Evolutionary conservation across 2,888 invertebrate species (phyloP).

Genomic region (Trisateles emortualis): DNA sequence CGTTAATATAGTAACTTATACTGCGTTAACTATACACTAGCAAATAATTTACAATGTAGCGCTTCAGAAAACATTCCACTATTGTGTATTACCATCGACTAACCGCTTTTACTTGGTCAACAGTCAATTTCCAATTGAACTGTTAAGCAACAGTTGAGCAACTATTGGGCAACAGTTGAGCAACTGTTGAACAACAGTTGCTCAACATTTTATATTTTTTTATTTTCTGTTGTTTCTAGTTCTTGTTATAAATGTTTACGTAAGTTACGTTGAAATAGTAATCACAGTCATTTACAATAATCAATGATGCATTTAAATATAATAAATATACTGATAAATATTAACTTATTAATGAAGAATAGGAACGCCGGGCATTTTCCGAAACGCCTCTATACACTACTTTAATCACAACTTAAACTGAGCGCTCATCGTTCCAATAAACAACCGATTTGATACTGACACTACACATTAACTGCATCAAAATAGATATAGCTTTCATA

Average conservation of each 20-base stretch:
- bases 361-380: conserved; percentile 27
- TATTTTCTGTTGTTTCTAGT: too few relatives aligned
- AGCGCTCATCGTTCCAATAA: conserved; percentile 29
- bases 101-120: background rate
- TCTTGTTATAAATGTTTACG: too few relatives aligned
- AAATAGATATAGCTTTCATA: too few relatives aligned
- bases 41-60: conserved; percentile 34
- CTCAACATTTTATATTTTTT: too few relatives aligned
- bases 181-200: too few relatives aligned
- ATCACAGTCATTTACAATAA: background rate
- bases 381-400: conserved; percentile 31
- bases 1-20: conserved; percentile 44
- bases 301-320: background rate
- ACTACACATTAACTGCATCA: too few relatives aligned
- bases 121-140: background rate
- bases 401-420: conserved; percentile 45
- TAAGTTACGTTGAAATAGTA: background rate
- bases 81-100: too few relatives aligned
- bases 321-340: conserved; percentile 11
- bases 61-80: conserved; percentile 31
- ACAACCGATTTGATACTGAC: conserved; percentile 17
- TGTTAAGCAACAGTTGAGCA: background rate
- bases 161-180: too few relatives aligned
- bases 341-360: conserved; percentile 9
- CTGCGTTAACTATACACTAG: conserved; percentile 36